A percentile compares a stretch with the other conserved stretches of the same genome.
These are phyloP conservation scores for Pollenia griseotomentosa DNA, from an alignment of 2,888 invertebrate genomes.

Conservation along the genomic window DNA sequence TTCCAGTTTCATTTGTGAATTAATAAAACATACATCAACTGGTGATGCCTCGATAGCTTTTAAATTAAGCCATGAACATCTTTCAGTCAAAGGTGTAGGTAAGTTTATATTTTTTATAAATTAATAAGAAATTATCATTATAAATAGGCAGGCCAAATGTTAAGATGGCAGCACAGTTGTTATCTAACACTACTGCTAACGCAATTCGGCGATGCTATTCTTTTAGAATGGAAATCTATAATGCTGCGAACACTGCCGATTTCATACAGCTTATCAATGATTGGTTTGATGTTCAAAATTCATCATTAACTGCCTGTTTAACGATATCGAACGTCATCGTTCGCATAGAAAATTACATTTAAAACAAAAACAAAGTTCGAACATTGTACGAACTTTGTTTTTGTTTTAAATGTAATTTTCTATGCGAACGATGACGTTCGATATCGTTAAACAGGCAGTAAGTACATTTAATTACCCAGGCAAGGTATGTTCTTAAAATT, in stretches of 20 bases:
- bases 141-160: too few species aligned
- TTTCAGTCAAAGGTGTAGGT: constrained; percentile 13
- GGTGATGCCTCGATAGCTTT: constrained; percentile 19
- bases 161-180: too few species aligned
- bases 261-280: constrained; percentile 72
- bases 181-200: constrained; percentile 30
- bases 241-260: constrained; percentile 66
- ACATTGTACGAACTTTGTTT: too few species aligned
- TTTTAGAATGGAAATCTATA: constrained; percentile 40
- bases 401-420: too few species aligned
- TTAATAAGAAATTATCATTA: too few species aligned
- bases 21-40: constrained; percentile 11
- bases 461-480: constrained; percentile 17
- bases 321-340: too few species aligned
- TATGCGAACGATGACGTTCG: too few species aligned
- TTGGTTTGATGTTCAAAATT: constrained; percentile 73
- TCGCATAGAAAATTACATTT: too few species aligned
- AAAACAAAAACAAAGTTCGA: too few species aligned
- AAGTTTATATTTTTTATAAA: not conserved
- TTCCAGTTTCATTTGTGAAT: constrained; percentile 6
- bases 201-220: constrained; percentile 43
- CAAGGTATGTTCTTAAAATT: not conserved
- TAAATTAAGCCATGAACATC: not conserved
- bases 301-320: too few species aligned
- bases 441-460: too few species aligned